Evolutionary conservation across 2,797 vertebrate genomes (phyloP).

Genomic region (Lepilemur ruficaudatus): DNA sequence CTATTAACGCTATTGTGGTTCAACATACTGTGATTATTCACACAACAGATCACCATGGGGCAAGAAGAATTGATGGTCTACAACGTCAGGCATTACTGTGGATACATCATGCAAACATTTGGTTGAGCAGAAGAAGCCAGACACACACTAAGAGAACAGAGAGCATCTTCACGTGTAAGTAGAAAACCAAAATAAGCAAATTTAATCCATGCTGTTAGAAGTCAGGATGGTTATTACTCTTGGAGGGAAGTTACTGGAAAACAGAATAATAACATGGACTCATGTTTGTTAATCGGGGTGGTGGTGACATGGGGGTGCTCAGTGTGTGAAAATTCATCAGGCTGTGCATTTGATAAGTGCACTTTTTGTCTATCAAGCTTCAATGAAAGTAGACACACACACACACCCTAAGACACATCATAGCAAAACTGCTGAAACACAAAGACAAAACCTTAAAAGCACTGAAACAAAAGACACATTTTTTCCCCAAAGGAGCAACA

Average conservation of each 20-base stretch:
- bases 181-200: neutral
- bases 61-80: neutral
- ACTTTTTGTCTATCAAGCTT: neutral
- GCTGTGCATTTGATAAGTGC: neutral
- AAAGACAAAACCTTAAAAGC: neutral
- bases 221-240: neutral
- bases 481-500: neutral
- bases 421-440: neutral
- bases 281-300: no score
- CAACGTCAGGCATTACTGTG: neutral
- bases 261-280: no score
- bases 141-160: neutral
- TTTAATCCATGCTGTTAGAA: neutral
- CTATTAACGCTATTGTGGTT: rapidly evolving
- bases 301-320: neutral
- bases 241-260: neutral
- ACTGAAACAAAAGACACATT: neutral
- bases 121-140: neutral
- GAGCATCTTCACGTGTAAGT: neutral
- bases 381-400: neutral
- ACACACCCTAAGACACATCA: neutral
- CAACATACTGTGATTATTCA: neutral
- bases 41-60: rapidly evolving
- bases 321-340: no score
- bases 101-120: neutral